Base-by-base conservation (phyloP, 2,888 invertebrate species). In the Eurytoma adleriae region DNA sequence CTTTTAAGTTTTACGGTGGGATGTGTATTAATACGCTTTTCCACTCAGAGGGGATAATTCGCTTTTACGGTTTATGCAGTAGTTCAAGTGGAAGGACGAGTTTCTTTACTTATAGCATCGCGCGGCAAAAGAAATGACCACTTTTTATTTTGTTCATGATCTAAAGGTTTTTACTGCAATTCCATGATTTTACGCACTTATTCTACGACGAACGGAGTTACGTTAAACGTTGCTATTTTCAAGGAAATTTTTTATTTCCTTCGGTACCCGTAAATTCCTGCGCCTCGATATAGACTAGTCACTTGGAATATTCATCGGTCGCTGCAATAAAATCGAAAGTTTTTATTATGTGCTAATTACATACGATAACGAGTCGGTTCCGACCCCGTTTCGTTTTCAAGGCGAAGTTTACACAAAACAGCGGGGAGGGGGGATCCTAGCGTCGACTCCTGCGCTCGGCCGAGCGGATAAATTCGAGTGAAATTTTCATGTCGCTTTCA, bases 401-500 rank as follows among this genome's bases (percentile, higher is more conserved):
- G 40, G 40, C 40, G 7, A 40, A 40, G 40, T 40, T 40, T 40
- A 40, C 0, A 40, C 1, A 24, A 24, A 24, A 24, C 1, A 24
- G 24, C 1, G 2, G 2, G 1, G 2, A 40, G 40, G 2, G 40
- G 40, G 5, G 3, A 7, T 40, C 40, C 40, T 40, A 40, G 4
- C 40, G 40, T 40, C 3, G 40, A 40, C 40, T 40, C 2, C 40
- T n/a, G 40, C 40, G 40, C 40, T 3, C 7, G 7, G 40, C 40
- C 2, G 40, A 40, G 5, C 40, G 40, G 40, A 40, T 30, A 56
- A 66, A 62, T 68, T 64, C 57, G 18, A 62, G 56, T 27, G n/a
- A 30, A 24, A 71, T 18, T 40, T 59, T 54, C 27, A 61, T 40
- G 30, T 61, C 13, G 40, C 75, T 78, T 82, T 83, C 83, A 84